phyloP scores from a whole-genome alignment of 2,888 invertebrate species.

The Pseudolycoriella hygida region DNA sequence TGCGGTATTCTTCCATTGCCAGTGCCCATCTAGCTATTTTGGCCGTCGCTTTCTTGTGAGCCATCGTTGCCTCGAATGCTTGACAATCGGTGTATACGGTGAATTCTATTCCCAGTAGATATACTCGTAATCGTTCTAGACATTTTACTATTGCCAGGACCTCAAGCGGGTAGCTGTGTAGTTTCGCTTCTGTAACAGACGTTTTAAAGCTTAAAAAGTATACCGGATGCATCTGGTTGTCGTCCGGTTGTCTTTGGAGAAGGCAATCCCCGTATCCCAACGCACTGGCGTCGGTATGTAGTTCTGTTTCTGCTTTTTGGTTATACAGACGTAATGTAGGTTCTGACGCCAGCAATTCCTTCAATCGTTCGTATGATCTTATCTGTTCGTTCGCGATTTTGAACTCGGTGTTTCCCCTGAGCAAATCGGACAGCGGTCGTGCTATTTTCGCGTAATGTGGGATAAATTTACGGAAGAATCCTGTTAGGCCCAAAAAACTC shows the following conservation, averaged over 20 bases:
- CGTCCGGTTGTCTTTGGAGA: background rate
- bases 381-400: constrained; percentile 11
- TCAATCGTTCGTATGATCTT: constrained; percentile 11
- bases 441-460: constrained; percentile 10
- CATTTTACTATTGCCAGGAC: too few relatives aligned
- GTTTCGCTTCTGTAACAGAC: background rate
- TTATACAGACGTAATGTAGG: background rate
- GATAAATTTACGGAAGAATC: constrained; percentile 16
- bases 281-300: background rate
- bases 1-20: too few relatives aligned
- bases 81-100: too few relatives aligned
- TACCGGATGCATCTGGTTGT: background rate
- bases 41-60: too few relatives aligned
- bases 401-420: constrained; percentile 12
- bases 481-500: constrained; percentile 17
- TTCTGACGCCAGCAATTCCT: constrained; percentile 5
- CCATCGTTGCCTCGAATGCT: too few relatives aligned
- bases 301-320: background rate
- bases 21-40: too few relatives aligned
- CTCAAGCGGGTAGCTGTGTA: background rate
- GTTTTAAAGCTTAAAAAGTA: background rate
- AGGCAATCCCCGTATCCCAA: background rate
- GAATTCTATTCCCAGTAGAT: too few relatives aligned
- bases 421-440: constrained; percentile 12
- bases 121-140: too few relatives aligned